Evolutionary conservation across 30 jellyfish, hydroid and myxozoan species (phyloP), one percentile per base, ranked within the genome.

Genomic region (Hydra vulgaris): DNA sequence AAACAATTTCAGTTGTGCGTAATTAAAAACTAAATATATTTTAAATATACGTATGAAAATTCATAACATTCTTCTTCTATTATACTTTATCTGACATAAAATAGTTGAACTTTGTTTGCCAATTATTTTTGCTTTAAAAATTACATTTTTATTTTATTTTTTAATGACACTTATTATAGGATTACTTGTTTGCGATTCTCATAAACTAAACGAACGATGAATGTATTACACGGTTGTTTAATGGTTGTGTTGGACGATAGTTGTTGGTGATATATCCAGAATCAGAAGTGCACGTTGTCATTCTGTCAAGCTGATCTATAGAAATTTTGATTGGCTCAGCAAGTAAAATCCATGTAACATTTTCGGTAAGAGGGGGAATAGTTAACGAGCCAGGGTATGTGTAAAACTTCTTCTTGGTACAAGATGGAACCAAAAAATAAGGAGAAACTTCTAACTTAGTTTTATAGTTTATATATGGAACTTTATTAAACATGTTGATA

Each of bases 321-420:
- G 95, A 78, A 15, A 92, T 81, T 55, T 79, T 56, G 21, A 92
- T 77, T 8, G 98, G 85, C 18, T 87, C 95, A 20, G 79, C 89
- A 80, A 54, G 88, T 22, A 92, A 85, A 5, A 86, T 88, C 98
- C 98, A 92, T 27, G 96, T 87, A 69, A 92, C 96, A 84, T 95
- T 88, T 70, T 92, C 98, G 23, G 95, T 78, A 68, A 74, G 88
- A 0, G 98, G 98, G 0, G 96, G 87, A 17, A 96, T 92, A 53
- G 98, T 92, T 54, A 92, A 85, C 17, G 98, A 92, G 68, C 98
- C 98, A 18, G 88, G 95, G 76, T 92, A 92, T 19, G 98, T 87
- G 89, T 90, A 92, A 76, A 79, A 87, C 22, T 84, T 72, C 61
- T 40, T 72, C 61, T 40, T 70, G 18, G 81, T 73, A 40, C 82